Conservation (phyloP, 2,797 vertebrate species). For the Neosilurus hyrtlii region DNA sequence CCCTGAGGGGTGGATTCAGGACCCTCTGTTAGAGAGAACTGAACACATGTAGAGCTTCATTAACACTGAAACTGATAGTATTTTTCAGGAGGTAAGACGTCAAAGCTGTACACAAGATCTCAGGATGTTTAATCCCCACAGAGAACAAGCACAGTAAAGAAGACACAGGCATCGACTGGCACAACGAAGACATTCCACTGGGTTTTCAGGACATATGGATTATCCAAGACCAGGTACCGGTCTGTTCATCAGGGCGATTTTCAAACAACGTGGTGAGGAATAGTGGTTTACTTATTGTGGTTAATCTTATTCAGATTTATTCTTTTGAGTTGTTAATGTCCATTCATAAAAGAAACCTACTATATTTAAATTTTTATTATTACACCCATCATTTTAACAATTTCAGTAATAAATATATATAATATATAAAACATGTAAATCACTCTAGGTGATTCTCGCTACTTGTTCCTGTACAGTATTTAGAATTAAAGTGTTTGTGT, state of each 20-base stretch:
- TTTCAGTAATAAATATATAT: neutral
- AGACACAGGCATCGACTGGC: neutral
- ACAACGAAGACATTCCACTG: neutral
- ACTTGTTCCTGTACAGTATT: too few species aligned
- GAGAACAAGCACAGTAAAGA: neutral
- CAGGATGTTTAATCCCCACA: neutral
- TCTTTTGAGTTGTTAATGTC: neutral
- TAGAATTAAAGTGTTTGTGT: neutral
- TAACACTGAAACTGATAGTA: neutral
- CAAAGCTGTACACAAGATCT: neutral
- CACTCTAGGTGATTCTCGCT: too few species aligned
- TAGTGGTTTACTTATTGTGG: neutral
- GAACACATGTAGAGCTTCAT: neutral
- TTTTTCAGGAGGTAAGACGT: neutral
- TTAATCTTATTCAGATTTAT: neutral
- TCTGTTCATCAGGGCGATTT: constrained; percentile 47
- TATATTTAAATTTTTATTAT: neutral
- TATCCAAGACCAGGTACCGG: constrained; percentile 36
- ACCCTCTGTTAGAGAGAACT: neutral
- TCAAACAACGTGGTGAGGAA: constrained; percentile 40
- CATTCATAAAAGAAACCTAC: too few species aligned
- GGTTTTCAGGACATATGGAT: constrained; percentile 32
- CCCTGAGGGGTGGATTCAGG: neutral
- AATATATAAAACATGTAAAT: neutral
- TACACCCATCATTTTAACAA: neutral